Base-by-base conservation (phyloP, 2,888 invertebrate genomes). In the Pseudococcus jackbeardsleyi region DNA sequence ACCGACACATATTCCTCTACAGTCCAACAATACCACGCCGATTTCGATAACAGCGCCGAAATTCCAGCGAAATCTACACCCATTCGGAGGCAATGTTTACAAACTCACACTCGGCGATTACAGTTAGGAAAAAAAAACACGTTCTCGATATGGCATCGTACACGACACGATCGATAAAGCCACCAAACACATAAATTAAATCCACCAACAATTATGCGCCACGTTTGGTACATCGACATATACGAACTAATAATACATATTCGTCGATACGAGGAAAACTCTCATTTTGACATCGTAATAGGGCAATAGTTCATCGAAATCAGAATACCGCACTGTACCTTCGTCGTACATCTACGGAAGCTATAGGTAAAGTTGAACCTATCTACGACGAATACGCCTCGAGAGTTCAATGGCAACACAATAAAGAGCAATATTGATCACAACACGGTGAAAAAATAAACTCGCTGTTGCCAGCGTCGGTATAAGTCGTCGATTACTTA, bases 141-240 rank as follows among this genome's bases (percentile, higher is more conserved):
- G 59, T 59, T 59, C 50, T 59, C 59, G 8, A 59, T 8, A 59
- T 59, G 19, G 17, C 17, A 19, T 59, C n/a, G 59, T 19, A 59
- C 19, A 59, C 19, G 19, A 59, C 19, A 7, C 6, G 9, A 59
- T 59, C 59, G 59, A 59, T 59, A 19, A 19, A 8, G 19, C 19
- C 19, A 19, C 19, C 59, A 59, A 59, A 59, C 26, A 59, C 59
- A 59, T 59, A 59, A 59, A 59, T 59, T 59, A 59, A 59, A 59
- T 33, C 59, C 19, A 19, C 59, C 7, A 59, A 59, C 59, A 59
- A 59, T 59, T 59, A 59, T 6, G 59, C 59, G 19, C 19, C 15
- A 54, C 59, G 19, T 33, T 33, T 33, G 26, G 26, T 33, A 19
- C 19, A 59, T 19, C 59, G 19, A 17, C 50, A 50, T 50, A 50